Evolutionary conservation across 1,140 invertebrate genomes (phyloP), one percentile per base, ranked within the genome.

Genomic region (Drosophila sulfurigaster): DNA sequence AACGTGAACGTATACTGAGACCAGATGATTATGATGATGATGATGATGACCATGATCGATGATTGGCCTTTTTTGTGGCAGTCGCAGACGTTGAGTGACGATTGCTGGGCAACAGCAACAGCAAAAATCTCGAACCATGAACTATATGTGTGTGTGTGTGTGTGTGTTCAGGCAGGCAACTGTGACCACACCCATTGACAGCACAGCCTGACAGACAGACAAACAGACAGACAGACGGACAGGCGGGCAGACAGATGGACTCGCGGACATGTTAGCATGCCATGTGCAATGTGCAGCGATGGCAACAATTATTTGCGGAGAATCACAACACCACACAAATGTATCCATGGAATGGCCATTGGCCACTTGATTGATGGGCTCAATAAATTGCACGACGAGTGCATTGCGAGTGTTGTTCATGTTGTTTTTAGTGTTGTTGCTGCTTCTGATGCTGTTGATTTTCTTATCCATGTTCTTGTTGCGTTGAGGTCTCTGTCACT

Each of bases 21-120:
- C 54, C 32, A 41, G 54, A 57, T 20, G 56, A 56, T 62, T 66
- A 43, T 73, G 70, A 71, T 80, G 74, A 71, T 75, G 72, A 74
- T 80, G 80, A 67, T 83, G 83, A 83, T 87, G 87, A 81, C 87
- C 88, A 91, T 91, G 87, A 91, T 91, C 87, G 87, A 91, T 91
- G 87, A 87, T 87, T 89, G 81, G 79, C 85, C 85, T 81, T 78
- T 88, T 89, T 89, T 89, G 74, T 87, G 86, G 76, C 77, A 81
- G 60, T 65, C 75, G 52, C 74, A 72, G 82, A 78, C 82, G 79
- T 68, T 79, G 83, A 82, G 83, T 88, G 83, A 88, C 83, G 85
- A 88, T 80, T 75, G 85, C 78, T 68, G 70, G 67, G 70, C 67
- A 71, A 48, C 68, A 32, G 30, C 35, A 38, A 38, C 35, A 38